Percentiles rank a stretch among this genome's conserved stretches.
phyloP scores from a whole-genome alignment of 2,888 invertebrate species.

The Odontocerum albicorne region DNA sequence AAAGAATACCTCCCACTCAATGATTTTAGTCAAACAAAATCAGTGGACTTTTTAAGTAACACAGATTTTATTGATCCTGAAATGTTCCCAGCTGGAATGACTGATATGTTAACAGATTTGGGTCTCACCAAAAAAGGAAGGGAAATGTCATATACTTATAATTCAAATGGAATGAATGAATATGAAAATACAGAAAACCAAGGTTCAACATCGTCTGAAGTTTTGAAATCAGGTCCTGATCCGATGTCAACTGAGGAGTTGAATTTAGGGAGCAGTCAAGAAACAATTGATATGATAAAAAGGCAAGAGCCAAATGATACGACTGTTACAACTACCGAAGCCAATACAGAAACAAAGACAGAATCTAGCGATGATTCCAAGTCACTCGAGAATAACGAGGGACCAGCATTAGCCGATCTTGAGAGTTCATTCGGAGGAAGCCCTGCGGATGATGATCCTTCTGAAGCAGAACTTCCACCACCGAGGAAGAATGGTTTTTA shows the following conservation, averaged over 20 bases:
- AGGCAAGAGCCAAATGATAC: slow-evolving; percentile 44
- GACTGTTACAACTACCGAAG: slow-evolving; percentile 15
- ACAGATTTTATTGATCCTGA: slow-evolving; percentile 41
- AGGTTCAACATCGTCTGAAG: slow-evolving; percentile 50
- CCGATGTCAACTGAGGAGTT: slow-evolving; percentile 43
- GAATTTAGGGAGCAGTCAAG: slow-evolving; percentile 43
- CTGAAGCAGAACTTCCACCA: slow-evolving; percentile 65
- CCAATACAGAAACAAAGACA: neutral
- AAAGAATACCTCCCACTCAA: slow-evolving; percentile 19
- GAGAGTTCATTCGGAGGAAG: slow-evolving; percentile 78
- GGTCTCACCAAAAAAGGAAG: slow-evolving; percentile 40
- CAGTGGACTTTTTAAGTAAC: slow-evolving; percentile 4
- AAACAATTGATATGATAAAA: slow-evolving; percentile 57
- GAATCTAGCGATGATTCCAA: slow-evolving; percentile 13
- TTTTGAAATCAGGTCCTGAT: slow-evolving; percentile 46
- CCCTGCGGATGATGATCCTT: slow-evolving; percentile 57
- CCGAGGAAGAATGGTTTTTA: slow-evolving; percentile 77
- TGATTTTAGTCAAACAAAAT: slow-evolving; percentile 9
- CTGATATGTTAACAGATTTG: slow-evolving; percentile 43
- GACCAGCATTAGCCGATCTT: slow-evolving; percentile 64
- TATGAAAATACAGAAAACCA: slow-evolving; percentile 51
- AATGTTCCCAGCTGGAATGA: slow-evolving; percentile 44
- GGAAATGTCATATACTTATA: slow-evolving; percentile 24
- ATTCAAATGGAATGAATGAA: slow-evolving; percentile 53
- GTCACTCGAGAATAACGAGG: slow-evolving; percentile 29